Conservation (phyloP, 2,113 vertebrate genomes). For the Cynocephalus volans region DNA sequence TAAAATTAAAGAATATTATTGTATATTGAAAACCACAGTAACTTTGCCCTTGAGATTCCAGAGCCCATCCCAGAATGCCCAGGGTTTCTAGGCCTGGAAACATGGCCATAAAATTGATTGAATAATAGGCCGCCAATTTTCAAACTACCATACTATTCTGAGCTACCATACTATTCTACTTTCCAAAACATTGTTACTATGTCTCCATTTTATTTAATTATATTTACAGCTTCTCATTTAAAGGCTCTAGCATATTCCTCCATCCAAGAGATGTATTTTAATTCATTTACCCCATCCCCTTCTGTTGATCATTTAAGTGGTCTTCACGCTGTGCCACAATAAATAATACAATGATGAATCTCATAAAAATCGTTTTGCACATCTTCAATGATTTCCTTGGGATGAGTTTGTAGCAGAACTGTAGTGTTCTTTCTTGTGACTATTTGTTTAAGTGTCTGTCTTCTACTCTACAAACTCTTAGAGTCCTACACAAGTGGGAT, state of each 20-base stretch:
- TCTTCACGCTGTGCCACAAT: conserved; percentile 14
- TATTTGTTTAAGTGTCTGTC: background rate
- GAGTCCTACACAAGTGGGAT: background rate
- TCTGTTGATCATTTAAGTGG: conserved; percentile 44
- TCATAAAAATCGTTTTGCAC: conserved; percentile 8
- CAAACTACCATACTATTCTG: background rate
- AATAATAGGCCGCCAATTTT: conserved; percentile 3
- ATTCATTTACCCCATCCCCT: background rate
- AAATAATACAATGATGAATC: conserved; percentile 28
- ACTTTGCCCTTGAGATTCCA: background rate
- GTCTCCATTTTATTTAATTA: conserved; percentile 1
- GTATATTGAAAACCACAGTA: background rate
- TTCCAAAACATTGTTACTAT: conserved; percentile 21
- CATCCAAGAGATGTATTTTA: background rate
- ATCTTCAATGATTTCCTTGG: conserved; percentile 20
- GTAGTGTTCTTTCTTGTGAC: background rate
- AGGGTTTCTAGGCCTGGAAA: conserved; percentile 13
- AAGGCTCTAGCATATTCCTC: background rate
- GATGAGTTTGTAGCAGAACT: conserved; percentile 2
- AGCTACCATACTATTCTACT: conserved; percentile 19
- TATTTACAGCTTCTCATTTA: conserved; percentile 2
- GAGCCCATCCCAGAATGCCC: background rate
- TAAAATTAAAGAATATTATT: background rate
- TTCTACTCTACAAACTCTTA: conserved; percentile 5
- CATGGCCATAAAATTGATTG: background rate